Conservation (phyloP, 2,888 invertebrate genomes). For the Erannis defoliaria region DNA sequence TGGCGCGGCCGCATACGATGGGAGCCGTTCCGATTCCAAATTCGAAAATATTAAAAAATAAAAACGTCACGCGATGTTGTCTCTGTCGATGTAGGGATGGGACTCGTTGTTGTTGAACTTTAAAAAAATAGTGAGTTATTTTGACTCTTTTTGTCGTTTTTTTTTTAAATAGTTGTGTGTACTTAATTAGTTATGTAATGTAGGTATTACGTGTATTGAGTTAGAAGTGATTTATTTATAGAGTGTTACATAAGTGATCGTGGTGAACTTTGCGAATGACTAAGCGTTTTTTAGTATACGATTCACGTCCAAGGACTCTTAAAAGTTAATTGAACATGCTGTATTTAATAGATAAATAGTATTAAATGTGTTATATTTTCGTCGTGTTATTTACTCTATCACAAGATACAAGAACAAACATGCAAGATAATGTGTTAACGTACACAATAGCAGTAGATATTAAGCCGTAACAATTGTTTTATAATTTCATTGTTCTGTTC, state of each 20-base stretch:
- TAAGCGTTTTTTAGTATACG: slow-evolving; percentile 1
- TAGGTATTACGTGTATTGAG: background rate
- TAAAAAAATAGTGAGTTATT: slow-evolving; percentile 1
- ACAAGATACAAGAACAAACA: slow-evolving; percentile 25
- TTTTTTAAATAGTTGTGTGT: background rate
- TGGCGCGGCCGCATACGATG: slow-evolving; percentile 44
- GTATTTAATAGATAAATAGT: background rate
- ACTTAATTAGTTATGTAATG: slow-evolving; percentile 8
- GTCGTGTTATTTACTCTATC: slow-evolving; percentile 21
- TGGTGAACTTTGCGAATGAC: slow-evolving; percentile 3
- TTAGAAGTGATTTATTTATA: slow-evolving; percentile 15
- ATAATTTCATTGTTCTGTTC: slow-evolving; percentile 34
- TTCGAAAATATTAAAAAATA: slow-evolving; percentile 20
- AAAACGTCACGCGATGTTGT: slow-evolving; percentile 25
- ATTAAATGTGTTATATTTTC: slow-evolving; percentile 17
- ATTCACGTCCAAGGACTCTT: slow-evolving; percentile 12
- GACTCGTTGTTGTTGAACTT: slow-evolving; percentile 32
- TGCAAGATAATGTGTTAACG: slow-evolving; percentile 35
- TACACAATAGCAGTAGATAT: slow-evolving; percentile 20
- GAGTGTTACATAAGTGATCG: slow-evolving; percentile 3
- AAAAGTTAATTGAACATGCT: background rate
- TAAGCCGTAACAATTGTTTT: slow-evolving; percentile 29
- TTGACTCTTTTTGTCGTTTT: background rate
- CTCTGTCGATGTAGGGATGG: slow-evolving; percentile 28
- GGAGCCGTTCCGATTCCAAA: slow-evolving; percentile 39